A percentile compares a stretch with the other conserved stretches of the same genome.
Conservation (phyloP, 2,888 invertebrate genomes). For the Metallyticus violacea region DNA sequence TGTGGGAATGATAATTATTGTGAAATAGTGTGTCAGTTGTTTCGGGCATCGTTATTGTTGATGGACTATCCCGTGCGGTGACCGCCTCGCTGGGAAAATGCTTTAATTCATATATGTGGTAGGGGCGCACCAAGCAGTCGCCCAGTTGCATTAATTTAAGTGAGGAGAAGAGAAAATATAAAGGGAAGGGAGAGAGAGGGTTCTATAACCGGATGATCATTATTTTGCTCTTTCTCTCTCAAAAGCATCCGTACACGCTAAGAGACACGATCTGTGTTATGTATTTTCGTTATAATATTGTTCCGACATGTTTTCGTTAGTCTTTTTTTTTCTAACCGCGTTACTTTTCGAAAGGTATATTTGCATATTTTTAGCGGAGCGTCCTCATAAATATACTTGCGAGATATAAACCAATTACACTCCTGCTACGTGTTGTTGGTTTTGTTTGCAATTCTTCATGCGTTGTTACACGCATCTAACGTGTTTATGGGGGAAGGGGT, state of each 20-base stretch:
- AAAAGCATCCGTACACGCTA: not conserved
- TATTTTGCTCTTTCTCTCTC: not conserved
- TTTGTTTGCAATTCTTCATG: not conserved
- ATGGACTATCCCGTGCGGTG: slow-evolving; percentile 11
- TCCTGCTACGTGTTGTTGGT: not conserved
- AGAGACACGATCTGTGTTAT: not conserved
- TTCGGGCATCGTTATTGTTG: slow-evolving; percentile 17
- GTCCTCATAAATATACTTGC: not conserved
- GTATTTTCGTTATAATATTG: not conserved
- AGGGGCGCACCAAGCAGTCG: not conserved
- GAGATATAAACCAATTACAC: not conserved
- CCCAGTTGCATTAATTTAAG: slow-evolving; percentile 3
- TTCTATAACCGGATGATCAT: not conserved
- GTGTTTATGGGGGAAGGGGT: not conserved
- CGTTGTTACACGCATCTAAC: not conserved
- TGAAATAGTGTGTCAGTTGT: slow-evolving; percentile 25
- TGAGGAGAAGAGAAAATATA: not conserved
- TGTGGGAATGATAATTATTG: slow-evolving; percentile 24
- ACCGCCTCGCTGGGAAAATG: not conserved
- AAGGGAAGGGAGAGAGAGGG: not conserved
- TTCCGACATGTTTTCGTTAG: not conserved
- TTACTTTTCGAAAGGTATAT: not conserved
- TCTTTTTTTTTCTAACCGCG: not conserved
- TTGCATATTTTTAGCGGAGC: not conserved
- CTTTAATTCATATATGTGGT: slow-evolving; percentile 12